A percentile compares a stretch with the other conserved stretches of the same genome.
These are phyloP conservation scores for Corapipo altera DNA, from an alignment of 2,113 vertebrate genomes.

Conservation along the genomic window DNA sequence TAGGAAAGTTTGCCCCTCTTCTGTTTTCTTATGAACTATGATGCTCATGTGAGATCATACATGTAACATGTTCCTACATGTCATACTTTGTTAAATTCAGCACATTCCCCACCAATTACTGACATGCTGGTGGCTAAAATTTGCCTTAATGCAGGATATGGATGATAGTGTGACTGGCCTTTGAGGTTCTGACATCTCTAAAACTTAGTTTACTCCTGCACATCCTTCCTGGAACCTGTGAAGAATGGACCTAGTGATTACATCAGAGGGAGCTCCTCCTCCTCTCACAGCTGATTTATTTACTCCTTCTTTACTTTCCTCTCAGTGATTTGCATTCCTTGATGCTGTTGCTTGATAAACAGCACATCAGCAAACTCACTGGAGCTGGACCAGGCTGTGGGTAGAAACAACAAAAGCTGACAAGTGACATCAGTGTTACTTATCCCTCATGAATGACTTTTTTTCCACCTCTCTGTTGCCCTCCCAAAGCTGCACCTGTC, in stretches of 20 bases:
- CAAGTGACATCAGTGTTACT: background rate
- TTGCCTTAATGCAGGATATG: background rate
- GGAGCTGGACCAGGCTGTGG: background rate
- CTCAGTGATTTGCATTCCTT: background rate
- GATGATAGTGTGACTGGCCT: background rate
- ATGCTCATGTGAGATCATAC: background rate
- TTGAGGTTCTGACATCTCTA: background rate
- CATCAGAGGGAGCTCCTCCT: background rate
- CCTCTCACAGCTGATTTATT: background rate
- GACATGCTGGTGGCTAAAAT: background rate
- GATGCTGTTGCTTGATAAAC: background rate
- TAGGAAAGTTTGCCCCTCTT: background rate
- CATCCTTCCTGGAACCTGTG: background rate
- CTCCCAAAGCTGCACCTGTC: background rate
- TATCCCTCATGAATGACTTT: background rate
- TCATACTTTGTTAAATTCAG: background rate
- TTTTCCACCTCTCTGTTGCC: background rate
- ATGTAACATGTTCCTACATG: background rate
- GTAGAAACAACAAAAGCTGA: background rate
- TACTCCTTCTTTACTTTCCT: background rate
- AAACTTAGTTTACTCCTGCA: background rate
- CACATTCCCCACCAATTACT: background rate
- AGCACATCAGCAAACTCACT: background rate
- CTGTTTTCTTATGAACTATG: accelerated
- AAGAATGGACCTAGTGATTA: background rate